These are phyloP conservation scores for Oscheius onirici DNA, from an alignment of 2,888 invertebrate species.

Conservation along the genomic window DNA sequence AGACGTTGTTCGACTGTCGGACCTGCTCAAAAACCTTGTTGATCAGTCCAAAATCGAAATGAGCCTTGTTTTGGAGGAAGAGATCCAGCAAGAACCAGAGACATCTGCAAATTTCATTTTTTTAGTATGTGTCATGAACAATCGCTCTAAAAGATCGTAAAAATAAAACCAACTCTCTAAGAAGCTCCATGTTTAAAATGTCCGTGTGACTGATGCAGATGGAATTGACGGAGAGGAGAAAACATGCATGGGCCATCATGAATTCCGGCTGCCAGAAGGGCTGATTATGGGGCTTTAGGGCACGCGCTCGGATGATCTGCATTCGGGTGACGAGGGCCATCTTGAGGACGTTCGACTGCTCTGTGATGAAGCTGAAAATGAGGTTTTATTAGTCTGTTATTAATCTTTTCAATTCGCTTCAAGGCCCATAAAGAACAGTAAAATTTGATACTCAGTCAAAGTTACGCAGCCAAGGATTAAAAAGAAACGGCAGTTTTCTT, in stretches of 20 bases:
- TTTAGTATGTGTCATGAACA: too few relatives aligned
- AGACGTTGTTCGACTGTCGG: constrained; percentile 35
- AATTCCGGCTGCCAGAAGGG: constrained; percentile 34
- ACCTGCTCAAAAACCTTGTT: constrained; percentile 32
- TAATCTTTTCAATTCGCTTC: too few relatives aligned
- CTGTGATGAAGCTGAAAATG: constrained; percentile 5
- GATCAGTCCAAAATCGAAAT: constrained; percentile 26
- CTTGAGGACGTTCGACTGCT: background rate
- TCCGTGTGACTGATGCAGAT: constrained; percentile 21
- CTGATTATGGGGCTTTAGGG: background rate
- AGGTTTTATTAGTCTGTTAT: too few relatives aligned
- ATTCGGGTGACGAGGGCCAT: background rate
- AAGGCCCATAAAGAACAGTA: too few relatives aligned
- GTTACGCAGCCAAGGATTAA: too few relatives aligned
- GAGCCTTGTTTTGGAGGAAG: constrained; percentile 12
- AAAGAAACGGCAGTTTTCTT: too few relatives aligned
- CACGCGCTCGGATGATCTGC: background rate
- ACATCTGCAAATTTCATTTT: constrained; percentile 28
- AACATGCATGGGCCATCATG: constrained; percentile 21
- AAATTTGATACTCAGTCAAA: too few relatives aligned
- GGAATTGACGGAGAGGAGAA: constrained; percentile 21
- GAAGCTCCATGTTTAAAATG: constrained; percentile 15
- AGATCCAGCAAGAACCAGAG: constrained; percentile 43
- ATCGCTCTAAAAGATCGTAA: too few relatives aligned
- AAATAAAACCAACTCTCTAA: constrained; percentile 39